A percentile compares a stretch with the other conserved stretches of the same genome.
Evolutionary conservation across 1,140 invertebrate species (phyloP).

Genomic region (Riptortus pedestris): DNA sequence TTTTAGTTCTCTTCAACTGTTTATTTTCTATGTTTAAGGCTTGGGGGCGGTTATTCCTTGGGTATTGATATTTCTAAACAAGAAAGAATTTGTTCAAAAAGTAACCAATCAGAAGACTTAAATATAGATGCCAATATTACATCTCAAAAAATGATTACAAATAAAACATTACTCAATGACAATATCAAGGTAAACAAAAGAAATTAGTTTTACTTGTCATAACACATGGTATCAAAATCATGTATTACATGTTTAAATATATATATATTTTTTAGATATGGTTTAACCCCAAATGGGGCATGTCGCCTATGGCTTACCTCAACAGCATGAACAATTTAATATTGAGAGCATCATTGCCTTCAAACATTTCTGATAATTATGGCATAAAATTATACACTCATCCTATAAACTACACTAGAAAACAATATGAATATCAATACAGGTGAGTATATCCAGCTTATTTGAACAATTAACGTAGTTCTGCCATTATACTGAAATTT

Average conservation of each 20-base stretch:
- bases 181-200: background rate
- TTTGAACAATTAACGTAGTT: no score
- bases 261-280: slow-evolving; percentile 39
- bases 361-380: slow-evolving; percentile 11
- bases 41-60: background rate
- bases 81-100: background rate
- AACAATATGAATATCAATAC: slow-evolving; percentile 21
- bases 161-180: background rate
- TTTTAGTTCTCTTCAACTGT: no score
- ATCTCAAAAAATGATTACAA: no score
- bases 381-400: slow-evolving; percentile 20
- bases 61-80: background rate
- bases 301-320: slow-evolving; percentile 46
- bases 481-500: no score
- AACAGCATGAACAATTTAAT: slow-evolving; percentile 50
- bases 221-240: no score
- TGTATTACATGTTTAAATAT: no score
- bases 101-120: background rate
- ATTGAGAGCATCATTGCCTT: slow-evolving; percentile 14
- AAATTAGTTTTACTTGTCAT: no score
- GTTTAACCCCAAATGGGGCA: slow-evolving; percentile 57
- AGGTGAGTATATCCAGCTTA: slow-evolving; percentile 16
- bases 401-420: slow-evolving; percentile 23
- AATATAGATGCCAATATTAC: no score
- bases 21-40: background rate